A percentile compares a stretch with the other conserved stretches of the same genome.
These are phyloP conservation scores for Glaucidium brasilianum DNA, from an alignment of 2,113 vertebrate genomes.

Conservation along the genomic window DNA sequence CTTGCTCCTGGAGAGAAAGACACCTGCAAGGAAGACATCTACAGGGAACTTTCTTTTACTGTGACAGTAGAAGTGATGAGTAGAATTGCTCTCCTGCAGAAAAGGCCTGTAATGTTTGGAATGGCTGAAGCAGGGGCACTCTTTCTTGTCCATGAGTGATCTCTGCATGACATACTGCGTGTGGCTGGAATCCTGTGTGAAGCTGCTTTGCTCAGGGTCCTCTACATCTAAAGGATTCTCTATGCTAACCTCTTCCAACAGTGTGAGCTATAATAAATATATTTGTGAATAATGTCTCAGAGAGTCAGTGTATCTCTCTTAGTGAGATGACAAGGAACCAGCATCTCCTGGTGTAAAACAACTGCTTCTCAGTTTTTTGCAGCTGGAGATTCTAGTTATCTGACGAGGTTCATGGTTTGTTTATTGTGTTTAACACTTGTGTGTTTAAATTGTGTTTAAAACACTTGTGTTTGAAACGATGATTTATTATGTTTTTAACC, in stretches of 20 bases:
- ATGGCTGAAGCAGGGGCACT: background rate
- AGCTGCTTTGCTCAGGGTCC: background rate
- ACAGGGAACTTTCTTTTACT: background rate
- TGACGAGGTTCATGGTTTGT: background rate
- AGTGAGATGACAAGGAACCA: background rate
- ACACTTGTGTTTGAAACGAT: too few relatives aligned
- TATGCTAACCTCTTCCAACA: background rate
- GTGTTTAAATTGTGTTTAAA: too few relatives aligned
- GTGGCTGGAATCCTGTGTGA: background rate
- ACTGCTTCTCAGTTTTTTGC: background rate
- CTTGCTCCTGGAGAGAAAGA: background rate
- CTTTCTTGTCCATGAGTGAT: background rate
- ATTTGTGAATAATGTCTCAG: too few relatives aligned
- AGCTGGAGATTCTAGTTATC: background rate
- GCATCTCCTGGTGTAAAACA: background rate
- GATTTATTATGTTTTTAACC: background rate
- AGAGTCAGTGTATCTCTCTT: fast-evolving
- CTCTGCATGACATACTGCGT: background rate
- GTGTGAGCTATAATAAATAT: background rate
- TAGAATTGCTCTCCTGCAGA: background rate
- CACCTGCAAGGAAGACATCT: fast-evolving
- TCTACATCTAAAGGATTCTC: background rate
- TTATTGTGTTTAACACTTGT: background rate
- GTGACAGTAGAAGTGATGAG: background rate
- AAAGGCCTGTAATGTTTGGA: background rate